Conservation (phyloP, 2,888 invertebrate genomes). For the Prosopocoilus inquinatus region DNA sequence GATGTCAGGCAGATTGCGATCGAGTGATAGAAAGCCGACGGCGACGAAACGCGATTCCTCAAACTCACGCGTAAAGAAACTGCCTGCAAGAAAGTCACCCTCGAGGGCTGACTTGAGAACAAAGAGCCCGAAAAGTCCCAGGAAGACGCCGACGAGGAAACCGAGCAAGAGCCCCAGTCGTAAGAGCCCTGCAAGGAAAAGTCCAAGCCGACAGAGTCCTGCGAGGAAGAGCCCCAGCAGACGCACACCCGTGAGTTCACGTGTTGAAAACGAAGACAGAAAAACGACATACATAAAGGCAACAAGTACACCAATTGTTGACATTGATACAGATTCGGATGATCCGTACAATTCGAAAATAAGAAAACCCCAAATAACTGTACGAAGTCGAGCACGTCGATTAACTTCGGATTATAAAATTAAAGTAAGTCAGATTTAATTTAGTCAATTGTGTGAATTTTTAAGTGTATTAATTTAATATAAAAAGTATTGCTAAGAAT, state of each 20-base stretch:
- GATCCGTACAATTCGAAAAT: slow-evolving; percentile 7
- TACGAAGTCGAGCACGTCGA: slow-evolving; percentile 35
- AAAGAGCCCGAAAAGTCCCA: slow-evolving; percentile 9
- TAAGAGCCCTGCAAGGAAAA: slow-evolving; percentile 19
- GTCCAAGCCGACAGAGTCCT: slow-evolving; percentile 20
- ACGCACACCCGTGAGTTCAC: slow-evolving; percentile 3
- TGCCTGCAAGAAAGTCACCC: slow-evolving; percentile 19
- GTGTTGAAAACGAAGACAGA: neutral
- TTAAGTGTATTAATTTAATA: no score
- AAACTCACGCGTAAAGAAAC: slow-evolving; percentile 16
- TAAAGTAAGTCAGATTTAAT: neutral
- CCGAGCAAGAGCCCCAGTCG: slow-evolving; percentile 8
- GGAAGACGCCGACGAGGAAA: slow-evolving; percentile 6
- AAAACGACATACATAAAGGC: neutral
- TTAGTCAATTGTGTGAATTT: no score
- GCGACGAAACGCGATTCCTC: slow-evolving; percentile 7
- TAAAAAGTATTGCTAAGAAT: no score
- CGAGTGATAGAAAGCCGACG: slow-evolving; percentile 5
- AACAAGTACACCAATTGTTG: slow-evolving; percentile 13
- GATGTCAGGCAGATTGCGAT: slow-evolving; percentile 17
- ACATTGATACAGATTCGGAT: slow-evolving; percentile 25
- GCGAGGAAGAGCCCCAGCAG: slow-evolving; percentile 15
- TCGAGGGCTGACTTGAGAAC: slow-evolving; percentile 10
- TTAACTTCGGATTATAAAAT: neutral
- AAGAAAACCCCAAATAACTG: slow-evolving; percentile 41